Evolutionary conservation across 2,797 vertebrate species (phyloP), one percentile per base, ranked within the genome.

Genomic region (Tolypeutes matacus): DNA sequence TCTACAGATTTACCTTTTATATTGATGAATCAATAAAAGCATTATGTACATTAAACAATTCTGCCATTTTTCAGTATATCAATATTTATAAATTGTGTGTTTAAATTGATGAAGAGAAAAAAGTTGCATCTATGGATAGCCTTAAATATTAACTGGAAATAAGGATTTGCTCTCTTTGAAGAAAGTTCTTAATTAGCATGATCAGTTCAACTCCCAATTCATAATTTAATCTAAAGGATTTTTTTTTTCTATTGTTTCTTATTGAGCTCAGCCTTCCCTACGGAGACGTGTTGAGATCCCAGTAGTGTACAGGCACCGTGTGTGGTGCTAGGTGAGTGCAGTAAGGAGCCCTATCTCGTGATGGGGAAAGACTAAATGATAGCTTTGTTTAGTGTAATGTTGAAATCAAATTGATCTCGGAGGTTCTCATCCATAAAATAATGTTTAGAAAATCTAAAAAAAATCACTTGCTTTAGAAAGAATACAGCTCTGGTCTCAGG

Each of bases 81-180:
- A 84, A 27, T 49, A 84, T 67, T 67, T 82, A 75, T 86, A 92
- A 94, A 39, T 39, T 36, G 5, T 58, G 84, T 60, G 65, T 78
- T 93, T 86, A 89, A 87, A 73, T 6, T 49, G 56, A 94, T 75
- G 27, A 81, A 75, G 17, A 56, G 34, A 49, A 90, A 53, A 81
- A 81, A 36, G 13, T 62, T 67, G 27, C 65, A 83, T 84, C 51
- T 20, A 3, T 86, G 15, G 25, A 67, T 91, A 73, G 17, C 60
- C 73, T 72, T 93, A 96, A 89, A 62, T 94, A 53, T 67, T 88
- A 91, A 67, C 65, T 92, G 7, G 58, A 92, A 90, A 49, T 92
- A 58, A 76, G 36, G 9, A n/a, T 78, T 85, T 93, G 7, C 67
- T 89, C 11, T 65, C 0, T 49, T 91, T 76, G 73, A 77, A 72